phyloP scores from a whole-genome alignment of 2,888 invertebrate genomes.

The Eledone cirrhosa region DNA sequence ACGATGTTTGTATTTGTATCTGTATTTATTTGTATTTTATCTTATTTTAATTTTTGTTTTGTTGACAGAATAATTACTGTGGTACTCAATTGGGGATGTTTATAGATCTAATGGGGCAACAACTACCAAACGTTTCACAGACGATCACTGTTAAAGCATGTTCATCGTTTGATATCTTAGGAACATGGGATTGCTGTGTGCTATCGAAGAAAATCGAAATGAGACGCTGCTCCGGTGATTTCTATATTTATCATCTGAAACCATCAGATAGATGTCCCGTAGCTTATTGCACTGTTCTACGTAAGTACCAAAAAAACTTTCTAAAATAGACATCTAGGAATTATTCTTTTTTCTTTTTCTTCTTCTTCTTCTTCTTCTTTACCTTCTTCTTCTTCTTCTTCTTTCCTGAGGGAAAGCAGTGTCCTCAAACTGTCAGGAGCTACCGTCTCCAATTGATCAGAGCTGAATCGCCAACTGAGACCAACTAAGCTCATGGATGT shows the following conservation, averaged over 20 bases:
- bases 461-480: too few relatives aligned
- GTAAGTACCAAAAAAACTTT: slow-evolving; percentile 33
- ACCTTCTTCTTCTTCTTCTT: background rate
- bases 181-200: slow-evolving; percentile 49
- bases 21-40: background rate
- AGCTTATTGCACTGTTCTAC: slow-evolving; percentile 41
- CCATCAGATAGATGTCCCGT: slow-evolving; percentile 46
- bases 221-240: slow-evolving; percentile 40
- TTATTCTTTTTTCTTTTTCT: background rate
- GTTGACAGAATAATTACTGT: background rate
- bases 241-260: slow-evolving; percentile 42
- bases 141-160: slow-evolving; percentile 39
- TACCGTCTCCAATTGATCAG: too few relatives aligned
- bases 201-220: slow-evolving; percentile 37
- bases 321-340: background rate
- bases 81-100: slow-evolving; percentile 25
- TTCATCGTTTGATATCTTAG: slow-evolving; percentile 43
- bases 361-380: background rate
- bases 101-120: slow-evolving; percentile 38
- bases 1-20: too few relatives aligned
- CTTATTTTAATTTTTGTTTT: background rate
- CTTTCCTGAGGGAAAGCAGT: background rate
- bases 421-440: too few relatives aligned
- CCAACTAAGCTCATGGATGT: too few relatives aligned
- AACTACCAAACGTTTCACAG: slow-evolving; percentile 34